Percentiles rank a stretch among this genome's conserved stretches.
phyloP scores from a whole-genome alignment of 2,797 vertebrate genomes.

The Pseudotriccus pelzelni region DNA sequence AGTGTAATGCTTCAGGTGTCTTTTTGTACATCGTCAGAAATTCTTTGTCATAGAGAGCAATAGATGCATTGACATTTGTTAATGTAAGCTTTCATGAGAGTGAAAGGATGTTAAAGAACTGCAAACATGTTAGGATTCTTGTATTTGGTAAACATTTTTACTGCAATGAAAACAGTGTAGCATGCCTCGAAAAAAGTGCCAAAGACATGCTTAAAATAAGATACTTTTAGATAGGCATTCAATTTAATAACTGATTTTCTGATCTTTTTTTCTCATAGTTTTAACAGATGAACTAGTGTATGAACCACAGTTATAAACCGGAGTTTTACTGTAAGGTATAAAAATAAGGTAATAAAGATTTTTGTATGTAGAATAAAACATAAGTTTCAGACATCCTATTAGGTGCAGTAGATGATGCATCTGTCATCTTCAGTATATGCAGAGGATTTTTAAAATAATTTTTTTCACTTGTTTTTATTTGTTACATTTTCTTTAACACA shows the following conservation, averaged over 20 bases:
- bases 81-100: background rate
- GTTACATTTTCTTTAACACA: background rate
- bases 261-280: background rate
- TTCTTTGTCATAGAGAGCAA: background rate
- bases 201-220: background rate
- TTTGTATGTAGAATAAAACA: background rate
- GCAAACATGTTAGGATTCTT: background rate
- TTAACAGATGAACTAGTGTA: background rate
- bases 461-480: background rate
- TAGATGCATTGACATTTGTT: background rate
- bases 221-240: background rate
- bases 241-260: background rate
- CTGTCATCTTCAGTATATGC: background rate
- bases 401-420: background rate
- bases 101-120: background rate
- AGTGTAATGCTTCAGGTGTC: background rate
- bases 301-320: background rate
- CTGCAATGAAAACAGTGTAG: background rate
- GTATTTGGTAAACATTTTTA: background rate
- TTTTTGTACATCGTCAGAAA: background rate
- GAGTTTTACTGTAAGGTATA: background rate
- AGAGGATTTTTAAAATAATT: background rate
- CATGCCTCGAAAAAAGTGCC: background rate
- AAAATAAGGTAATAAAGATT: background rate
- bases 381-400: background rate